Evolutionary conservation across 2,888 invertebrate genomes (phyloP).

Genomic region (Aricia artaxerxes): DNA sequence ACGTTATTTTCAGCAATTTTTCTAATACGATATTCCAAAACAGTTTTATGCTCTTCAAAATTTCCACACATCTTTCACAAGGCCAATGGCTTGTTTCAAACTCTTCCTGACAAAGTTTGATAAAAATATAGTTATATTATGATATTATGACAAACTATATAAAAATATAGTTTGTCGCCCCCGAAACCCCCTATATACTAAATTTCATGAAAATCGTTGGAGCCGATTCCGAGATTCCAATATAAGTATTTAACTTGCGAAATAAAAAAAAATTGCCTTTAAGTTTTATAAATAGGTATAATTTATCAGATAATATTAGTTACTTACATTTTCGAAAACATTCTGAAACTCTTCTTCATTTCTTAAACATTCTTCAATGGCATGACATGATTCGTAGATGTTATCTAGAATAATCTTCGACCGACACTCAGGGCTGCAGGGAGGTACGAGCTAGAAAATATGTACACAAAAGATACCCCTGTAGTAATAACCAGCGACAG

Average conservation of each 20-base stretch:
- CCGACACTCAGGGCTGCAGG: conserved; percentile 67
- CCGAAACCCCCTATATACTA: too few species aligned
- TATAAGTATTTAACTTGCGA: too few species aligned
- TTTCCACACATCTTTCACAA: conserved; percentile 66
- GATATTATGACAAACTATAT: too few species aligned
- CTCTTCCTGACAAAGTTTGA: conserved; percentile 53
- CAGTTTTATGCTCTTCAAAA: conserved; percentile 69
- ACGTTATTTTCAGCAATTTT: conserved; percentile 59
- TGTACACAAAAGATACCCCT: not conserved
- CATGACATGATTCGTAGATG: conserved; percentile 62
- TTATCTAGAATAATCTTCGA: conserved; percentile 65
- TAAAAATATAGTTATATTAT: too few species aligned
- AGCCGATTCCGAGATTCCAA: too few species aligned
- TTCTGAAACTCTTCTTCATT: conserved; percentile 56
- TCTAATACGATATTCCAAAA: conserved; percentile 70
- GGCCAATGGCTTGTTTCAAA: conserved; percentile 72
- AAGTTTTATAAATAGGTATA: not conserved
- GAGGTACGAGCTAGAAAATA: conserved; percentile 51
- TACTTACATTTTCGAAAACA: conserved; percentile 64
- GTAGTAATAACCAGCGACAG: not conserved
- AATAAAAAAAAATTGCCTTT: not conserved
- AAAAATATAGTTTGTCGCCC: too few species aligned
- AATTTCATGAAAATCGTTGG: too few species aligned
- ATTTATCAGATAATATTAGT: not conserved
- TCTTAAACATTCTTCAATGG: conserved; percentile 61